A percentile compares a stretch with the other conserved stretches of the same genome.
These are phyloP conservation scores for Trissolcus brochymenae DNA, from an alignment of 2,888 invertebrate genomes.

Conservation along the genomic window DNA sequence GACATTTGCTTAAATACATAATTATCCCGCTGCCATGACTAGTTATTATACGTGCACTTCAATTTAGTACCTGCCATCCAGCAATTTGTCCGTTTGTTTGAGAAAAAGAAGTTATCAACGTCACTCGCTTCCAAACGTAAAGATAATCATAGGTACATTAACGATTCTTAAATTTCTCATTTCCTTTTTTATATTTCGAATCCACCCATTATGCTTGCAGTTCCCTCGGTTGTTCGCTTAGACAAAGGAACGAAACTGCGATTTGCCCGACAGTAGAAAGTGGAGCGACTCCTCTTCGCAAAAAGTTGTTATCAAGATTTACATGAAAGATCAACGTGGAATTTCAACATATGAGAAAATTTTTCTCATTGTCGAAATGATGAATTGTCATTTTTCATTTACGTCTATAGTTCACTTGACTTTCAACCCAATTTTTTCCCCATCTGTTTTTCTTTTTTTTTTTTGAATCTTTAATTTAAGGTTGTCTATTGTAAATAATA, in stretches of 20 bases:
- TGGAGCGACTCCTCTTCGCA: conserved; percentile 37
- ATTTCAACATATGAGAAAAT: conserved; percentile 39
- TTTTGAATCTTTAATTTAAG: no score
- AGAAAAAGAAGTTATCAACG: conserved; percentile 23
- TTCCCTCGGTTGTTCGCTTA: conserved; percentile 8
- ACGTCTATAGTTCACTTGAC: conserved; percentile 6
- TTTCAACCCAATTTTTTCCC: not conserved
- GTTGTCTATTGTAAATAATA: no score
- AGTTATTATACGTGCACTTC: conserved; percentile 13
- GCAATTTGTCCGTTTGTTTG: conserved; percentile 5
- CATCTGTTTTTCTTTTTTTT: not conserved
- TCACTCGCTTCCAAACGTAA: conserved; percentile 15
- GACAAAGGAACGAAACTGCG: conserved; percentile 39
- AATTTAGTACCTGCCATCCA: conserved; percentile 4
- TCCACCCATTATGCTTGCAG: conserved; percentile 4
- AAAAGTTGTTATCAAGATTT: conserved; percentile 48
- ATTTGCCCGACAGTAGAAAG: conserved; percentile 44
- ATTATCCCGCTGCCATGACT: conserved; percentile 11
- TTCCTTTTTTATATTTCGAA: conserved; percentile 26
- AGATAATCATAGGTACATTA: conserved; percentile 23
- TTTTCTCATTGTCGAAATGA: conserved; percentile 31
- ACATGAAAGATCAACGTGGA: conserved; percentile 34
- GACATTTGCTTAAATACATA: not conserved
- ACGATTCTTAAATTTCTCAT: conserved; percentile 21
- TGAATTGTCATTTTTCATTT: conserved; percentile 23